Percentiles rank a stretch among this genome's conserved stretches.
These are phyloP conservation scores for Leucoraja ocellata DNA, from an alignment of 2,797 vertebrate species.

Conservation along the genomic window DNA sequence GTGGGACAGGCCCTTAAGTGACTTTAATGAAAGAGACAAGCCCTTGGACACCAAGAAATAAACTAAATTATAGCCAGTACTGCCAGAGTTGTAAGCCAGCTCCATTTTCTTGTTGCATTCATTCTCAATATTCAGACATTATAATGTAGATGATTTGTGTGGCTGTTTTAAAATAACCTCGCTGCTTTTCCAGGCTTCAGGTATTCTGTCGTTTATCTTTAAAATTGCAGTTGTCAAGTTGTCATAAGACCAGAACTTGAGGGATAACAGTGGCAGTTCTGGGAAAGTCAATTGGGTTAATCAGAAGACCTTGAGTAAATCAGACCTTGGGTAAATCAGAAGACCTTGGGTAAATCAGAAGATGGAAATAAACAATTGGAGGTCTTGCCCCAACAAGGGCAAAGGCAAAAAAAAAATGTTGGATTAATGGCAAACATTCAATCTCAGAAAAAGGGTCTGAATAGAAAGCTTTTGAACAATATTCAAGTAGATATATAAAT, in stretches of 20 bases:
- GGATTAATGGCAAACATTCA: not conserved
- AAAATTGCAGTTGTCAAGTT: not conserved
- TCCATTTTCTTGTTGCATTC: not conserved
- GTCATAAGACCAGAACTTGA: too few species aligned
- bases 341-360: not conserved
- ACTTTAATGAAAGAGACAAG: not conserved
- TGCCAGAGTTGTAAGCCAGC: not conserved
- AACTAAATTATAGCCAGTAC: not conserved
- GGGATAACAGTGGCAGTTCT: not conserved
- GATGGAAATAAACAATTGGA: not conserved
- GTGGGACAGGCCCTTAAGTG: not conserved
- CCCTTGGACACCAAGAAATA: not conserved
- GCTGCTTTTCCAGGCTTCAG: not conserved
- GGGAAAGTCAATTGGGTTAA: too few species aligned
- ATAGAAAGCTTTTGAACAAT: not conserved
- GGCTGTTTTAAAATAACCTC: not conserved
- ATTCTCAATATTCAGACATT: not conserved
- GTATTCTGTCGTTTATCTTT: not conserved
- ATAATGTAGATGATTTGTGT: not conserved
- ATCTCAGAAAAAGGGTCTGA: not conserved
- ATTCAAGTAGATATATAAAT: not conserved
- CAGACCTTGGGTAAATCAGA: too few species aligned
- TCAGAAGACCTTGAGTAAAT: too few species aligned
- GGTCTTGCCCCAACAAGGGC: not conserved
- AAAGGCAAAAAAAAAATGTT: not conserved